Evolutionary conservation across 2,797 vertebrate genomes (phyloP).

Genomic region (Euphonia xanthogaster): DNA sequence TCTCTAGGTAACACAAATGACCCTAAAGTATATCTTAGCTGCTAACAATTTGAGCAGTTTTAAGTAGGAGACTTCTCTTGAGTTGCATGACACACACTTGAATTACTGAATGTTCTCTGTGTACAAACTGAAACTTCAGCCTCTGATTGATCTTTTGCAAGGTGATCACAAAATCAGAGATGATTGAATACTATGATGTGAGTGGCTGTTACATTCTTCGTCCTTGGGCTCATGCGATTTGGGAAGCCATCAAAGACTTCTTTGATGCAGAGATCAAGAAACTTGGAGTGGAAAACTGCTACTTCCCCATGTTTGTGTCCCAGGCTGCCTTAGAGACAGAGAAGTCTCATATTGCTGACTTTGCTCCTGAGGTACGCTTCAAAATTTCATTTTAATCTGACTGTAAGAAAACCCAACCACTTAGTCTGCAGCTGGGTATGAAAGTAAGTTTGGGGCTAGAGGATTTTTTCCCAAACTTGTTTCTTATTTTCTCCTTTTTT

Average conservation of each 20-base stretch:
- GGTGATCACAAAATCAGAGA: constrained; percentile 98
- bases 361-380: constrained; percentile 91
- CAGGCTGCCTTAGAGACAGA: constrained; percentile 95
- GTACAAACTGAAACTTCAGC: not conserved
- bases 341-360: constrained; percentile 92
- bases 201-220: constrained; percentile 97
- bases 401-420: not conserved
- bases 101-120: not conserved
- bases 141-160: constrained; percentile 62
- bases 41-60: not conserved
- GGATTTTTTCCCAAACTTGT: not conserved
- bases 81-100: not conserved
- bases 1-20: not conserved
- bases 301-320: constrained; percentile 99
- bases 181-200: constrained; percentile 99
- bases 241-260: constrained; percentile 93
- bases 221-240: constrained; percentile 93
- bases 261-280: constrained; percentile 94
- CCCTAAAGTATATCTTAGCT: not conserved
- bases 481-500: not conserved
- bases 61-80: not conserved
- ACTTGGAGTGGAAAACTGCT: constrained; percentile 97
- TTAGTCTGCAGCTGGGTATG: not conserved
- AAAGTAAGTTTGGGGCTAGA: constrained; percentile 1
- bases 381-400: not conserved